Conservation (phyloP, 2,113 vertebrate species). For the Plestiodon gilberti region DNA sequence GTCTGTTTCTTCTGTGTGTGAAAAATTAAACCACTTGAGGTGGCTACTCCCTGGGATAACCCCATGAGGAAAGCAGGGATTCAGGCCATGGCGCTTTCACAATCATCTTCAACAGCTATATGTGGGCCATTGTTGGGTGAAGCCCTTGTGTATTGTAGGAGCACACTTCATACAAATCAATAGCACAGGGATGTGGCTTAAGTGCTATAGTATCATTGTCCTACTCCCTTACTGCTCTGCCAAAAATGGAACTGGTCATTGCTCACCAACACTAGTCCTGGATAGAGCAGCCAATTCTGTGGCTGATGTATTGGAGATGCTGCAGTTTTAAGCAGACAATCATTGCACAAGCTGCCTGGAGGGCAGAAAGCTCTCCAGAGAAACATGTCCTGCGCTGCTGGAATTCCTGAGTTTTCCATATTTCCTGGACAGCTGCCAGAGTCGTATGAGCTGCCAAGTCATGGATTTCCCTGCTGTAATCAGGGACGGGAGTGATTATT, state of each 20-base stretch:
- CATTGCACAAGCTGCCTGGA: not conserved
- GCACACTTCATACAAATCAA: not conserved
- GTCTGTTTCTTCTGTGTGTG: not conserved
- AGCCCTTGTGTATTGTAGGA: not conserved
- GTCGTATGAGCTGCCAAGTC: conserved; percentile 34
- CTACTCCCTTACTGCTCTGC: not conserved
- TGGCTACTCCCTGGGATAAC: not conserved
- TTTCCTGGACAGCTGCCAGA: not conserved
- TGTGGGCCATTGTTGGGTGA: not conserved
- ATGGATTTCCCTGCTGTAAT: conserved; percentile 16
- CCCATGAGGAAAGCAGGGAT: not conserved
- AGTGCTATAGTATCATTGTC: not conserved
- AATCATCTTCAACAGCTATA: not conserved
- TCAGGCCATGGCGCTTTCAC: not conserved
- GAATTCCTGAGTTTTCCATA: conserved; percentile 41
- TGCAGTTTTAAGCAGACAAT: not conserved
- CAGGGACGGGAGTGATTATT: rapidly evolving
- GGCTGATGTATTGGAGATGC: rapidly evolving
- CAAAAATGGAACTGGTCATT: not conserved
- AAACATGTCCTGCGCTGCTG: not conserved
- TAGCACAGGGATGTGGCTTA: not conserved
- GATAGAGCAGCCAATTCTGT: not conserved
- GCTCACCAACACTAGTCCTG: not conserved
- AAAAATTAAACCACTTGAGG: rapidly evolving
- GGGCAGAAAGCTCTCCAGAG: too few species aligned